A percentile compares a stretch with the other conserved stretches of the same genome.
Evolutionary conservation across 64 coral and sea anemone species (phyloP).

Genomic region (Dendrophyllia cribrosa): DNA sequence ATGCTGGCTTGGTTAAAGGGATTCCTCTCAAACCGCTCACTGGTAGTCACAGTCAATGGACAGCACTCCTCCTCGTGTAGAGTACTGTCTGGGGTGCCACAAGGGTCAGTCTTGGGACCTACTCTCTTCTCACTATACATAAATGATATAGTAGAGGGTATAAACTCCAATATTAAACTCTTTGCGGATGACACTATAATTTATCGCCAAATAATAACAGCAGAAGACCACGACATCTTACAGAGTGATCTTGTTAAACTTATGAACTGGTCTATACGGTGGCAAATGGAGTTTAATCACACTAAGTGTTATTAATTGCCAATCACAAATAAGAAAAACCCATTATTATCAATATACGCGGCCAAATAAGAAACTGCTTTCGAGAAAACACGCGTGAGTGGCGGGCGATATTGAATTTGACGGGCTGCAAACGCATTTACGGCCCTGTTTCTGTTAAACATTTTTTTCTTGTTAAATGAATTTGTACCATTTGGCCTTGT

Average conservation of each 20-base stretch:
- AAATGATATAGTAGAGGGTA: conserved; percentile 12
- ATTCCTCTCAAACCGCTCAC: conserved; percentile 37
- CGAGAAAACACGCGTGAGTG: too few species aligned
- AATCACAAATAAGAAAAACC: conserved; percentile 12
- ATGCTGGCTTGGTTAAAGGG: conserved; percentile 7
- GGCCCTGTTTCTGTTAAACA: too few species aligned
- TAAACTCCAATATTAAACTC: conserved; percentile 41
- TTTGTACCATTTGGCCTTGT: too few species aligned
- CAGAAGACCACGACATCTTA: conserved; percentile 32
- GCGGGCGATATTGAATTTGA: too few species aligned
- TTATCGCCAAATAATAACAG: conserved; percentile 25
- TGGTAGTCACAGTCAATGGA: conserved; percentile 32
- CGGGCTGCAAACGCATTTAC: too few species aligned
- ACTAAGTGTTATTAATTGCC: not conserved
- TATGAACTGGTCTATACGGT: not conserved
- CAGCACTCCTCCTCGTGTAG: conserved; percentile 11
- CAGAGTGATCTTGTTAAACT: conserved; percentile 28
- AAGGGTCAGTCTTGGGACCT: conserved; percentile 24
- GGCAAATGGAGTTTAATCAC: conserved; percentile 32
- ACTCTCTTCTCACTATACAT: not conserved
- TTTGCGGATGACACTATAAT: conserved; percentile 55
- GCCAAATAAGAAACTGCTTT: too few species aligned
- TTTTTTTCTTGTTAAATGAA: too few species aligned
- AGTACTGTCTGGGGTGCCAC: conserved; percentile 9
- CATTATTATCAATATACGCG: too few species aligned